phyloP scores from a whole-genome alignment of 2,113 vertebrate species.

The Tenebrosternarchus preto region DNA sequence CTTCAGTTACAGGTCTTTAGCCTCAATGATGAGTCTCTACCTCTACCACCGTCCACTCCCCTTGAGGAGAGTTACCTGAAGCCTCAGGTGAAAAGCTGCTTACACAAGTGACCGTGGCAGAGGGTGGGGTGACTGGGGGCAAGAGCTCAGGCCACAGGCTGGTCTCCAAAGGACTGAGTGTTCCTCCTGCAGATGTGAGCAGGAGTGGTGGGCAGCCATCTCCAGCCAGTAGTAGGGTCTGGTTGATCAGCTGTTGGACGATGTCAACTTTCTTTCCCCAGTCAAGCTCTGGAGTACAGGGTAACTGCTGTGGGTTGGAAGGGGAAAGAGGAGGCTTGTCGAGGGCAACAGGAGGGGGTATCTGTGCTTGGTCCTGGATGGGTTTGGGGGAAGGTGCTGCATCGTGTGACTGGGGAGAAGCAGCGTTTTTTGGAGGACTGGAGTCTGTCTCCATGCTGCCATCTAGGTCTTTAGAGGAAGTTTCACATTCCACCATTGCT shows the following conservation, averaged over 20 bases:
- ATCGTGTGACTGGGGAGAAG: neutral
- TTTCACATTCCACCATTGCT: slow-evolving; percentile 22
- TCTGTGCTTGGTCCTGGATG: neutral
- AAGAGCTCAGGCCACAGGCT: slow-evolving; percentile 85
- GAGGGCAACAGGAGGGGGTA: neutral
- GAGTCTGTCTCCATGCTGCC: slow-evolving; percentile 17
- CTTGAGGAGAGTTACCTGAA: slow-evolving; percentile 80
- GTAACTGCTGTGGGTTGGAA: slow-evolving; percentile 54
- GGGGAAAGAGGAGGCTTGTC: slow-evolving; percentile 34
- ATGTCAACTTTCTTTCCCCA: slow-evolving; percentile 79
- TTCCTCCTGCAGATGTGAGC: slow-evolving; percentile 71
- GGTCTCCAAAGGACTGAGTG: slow-evolving; percentile 82
- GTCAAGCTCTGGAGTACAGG: slow-evolving; percentile 70
- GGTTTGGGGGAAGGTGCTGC: neutral
- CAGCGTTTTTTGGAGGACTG: slow-evolving; percentile 21
- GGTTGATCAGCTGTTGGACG: slow-evolving; percentile 87
- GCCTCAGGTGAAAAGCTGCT: slow-evolving; percentile 89
- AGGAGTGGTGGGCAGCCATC: slow-evolving; percentile 69
- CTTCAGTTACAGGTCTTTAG: neutral
- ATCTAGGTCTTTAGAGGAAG: neutral
- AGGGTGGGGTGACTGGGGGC: slow-evolving; percentile 83
- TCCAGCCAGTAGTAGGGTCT: slow-evolving; percentile 79
- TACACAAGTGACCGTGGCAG: slow-evolving; percentile 87
- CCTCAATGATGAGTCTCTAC: slow-evolving; percentile 88
- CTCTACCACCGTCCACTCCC: slow-evolving; percentile 92